Conservation (phyloP, 2,888 invertebrate species). For the Andrena trimmerana region DNA sequence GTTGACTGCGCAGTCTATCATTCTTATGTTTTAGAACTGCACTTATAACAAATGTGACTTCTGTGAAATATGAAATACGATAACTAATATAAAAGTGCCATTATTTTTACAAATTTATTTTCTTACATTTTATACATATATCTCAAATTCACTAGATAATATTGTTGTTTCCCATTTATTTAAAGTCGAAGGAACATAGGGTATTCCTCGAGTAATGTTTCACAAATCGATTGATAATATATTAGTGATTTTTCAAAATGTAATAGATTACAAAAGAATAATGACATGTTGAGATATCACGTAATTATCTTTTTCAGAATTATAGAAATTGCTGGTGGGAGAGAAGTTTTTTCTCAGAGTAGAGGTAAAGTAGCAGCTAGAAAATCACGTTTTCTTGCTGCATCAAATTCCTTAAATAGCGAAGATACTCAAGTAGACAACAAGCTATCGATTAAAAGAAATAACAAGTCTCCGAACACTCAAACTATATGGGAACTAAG, state of each 20-base stretch:
- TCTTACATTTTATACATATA: not conserved
- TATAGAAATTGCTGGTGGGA: slow-evolving; percentile 92
- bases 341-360: slow-evolving; percentile 94
- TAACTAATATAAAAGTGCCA: not conserved
- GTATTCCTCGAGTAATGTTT: not conserved
- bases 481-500: slow-evolving; percentile 88
- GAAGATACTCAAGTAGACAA: slow-evolving; percentile 84
- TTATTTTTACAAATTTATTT: not conserved
- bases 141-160: not conserved
- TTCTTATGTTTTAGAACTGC: not conserved
- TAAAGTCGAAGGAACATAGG: not conserved
- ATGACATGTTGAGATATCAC: not conserved
- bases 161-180: not conserved
- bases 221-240: not conserved
- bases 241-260: not conserved
- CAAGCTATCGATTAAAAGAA: slow-evolving; percentile 84
- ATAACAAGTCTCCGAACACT: slow-evolving; percentile 86
- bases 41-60: not conserved
- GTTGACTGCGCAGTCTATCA: not conserved
- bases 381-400: slow-evolving; percentile 88
- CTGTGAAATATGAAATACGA: not conserved
- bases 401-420: slow-evolving; percentile 82
- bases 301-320: slow-evolving; percentile 85
- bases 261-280: not conserved
- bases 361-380: slow-evolving; percentile 91